These are phyloP conservation scores for Penaeus vannamei DNA, from an alignment of 1,140 invertebrate genomes.

Conservation along the genomic window DNA sequence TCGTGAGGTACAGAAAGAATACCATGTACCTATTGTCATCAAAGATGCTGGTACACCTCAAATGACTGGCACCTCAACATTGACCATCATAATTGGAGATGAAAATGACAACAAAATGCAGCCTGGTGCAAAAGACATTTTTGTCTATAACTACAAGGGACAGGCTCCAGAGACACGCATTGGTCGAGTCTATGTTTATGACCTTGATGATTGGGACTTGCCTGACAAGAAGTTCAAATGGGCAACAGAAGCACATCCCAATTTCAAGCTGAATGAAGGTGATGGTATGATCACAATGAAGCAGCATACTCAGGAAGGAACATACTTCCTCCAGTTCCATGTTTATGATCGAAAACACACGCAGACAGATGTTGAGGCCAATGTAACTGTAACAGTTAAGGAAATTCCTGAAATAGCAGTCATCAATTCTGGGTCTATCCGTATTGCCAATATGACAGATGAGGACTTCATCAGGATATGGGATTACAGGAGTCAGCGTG, in stretches of 20 bases:
- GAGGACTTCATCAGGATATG: conserved; percentile 96
- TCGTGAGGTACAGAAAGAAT: conserved; percentile 95
- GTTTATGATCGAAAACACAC: conserved; percentile 95
- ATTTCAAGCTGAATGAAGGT: conserved; percentile 90
- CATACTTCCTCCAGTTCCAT: conserved; percentile 87
- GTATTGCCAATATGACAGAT: conserved; percentile 94
- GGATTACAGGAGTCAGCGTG: conserved; percentile 89
- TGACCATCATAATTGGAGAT: conserved; percentile 94
- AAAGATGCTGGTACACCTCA: conserved; percentile 90
- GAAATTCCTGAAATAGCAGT: conserved; percentile 96
- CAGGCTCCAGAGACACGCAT: conserved; percentile 83
- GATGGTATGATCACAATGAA: conserved; percentile 96
- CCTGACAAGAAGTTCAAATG: conserved; percentile 97
- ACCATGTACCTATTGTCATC: conserved; percentile 93
- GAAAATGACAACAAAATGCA: conserved; percentile 98
- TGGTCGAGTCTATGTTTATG: conserved; percentile 95
- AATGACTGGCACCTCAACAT: conserved; percentile 90
- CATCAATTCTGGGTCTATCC: conserved; percentile 93
- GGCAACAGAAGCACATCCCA: conserved; percentile 82
- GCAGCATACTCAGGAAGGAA: conserved; percentile 89
- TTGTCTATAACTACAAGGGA: conserved; percentile 94
- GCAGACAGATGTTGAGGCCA: conserved; percentile 80
- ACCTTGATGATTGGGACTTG: conserved; percentile 97
- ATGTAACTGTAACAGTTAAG: conserved; percentile 92
- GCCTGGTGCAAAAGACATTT: conserved; percentile 94